Base-by-base conservation (phyloP, 1,140 invertebrate genomes). In the Stratiolaelaps scimitus region DNA sequence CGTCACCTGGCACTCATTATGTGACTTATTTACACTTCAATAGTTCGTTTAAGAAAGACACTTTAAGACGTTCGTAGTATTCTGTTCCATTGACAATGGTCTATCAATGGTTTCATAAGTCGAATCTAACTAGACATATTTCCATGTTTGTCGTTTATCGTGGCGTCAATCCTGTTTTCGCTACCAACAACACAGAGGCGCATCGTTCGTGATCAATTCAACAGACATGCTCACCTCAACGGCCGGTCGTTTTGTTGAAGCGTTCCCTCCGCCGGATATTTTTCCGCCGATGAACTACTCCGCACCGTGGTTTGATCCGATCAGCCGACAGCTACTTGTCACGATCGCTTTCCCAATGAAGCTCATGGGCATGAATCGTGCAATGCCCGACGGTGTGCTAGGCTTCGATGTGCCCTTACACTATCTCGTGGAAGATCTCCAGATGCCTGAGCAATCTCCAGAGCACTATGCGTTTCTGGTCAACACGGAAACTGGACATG, bases 201-300 rank as follows among this genome's bases (percentile, higher is more conserved):
- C 34, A 40, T 40, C 34, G 10, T 60, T 29, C 23, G 53, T 60
- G 4, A 23, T 60, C 13, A 60, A 60, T 60, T 60, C 53, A 26
- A 60, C 53, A 15, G 53, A 60, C 23, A 60, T 20, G 15, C 20
- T 60, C 26, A 60, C 34, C 13, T 17, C 53, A 13, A 60, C 53
- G 23, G 53, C 20, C 1, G 53, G 53, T 10, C 53, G 34, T 26
- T 60, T 60, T 34, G 53, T 60, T 13, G 53, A 60, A 26, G 53
- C 53, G n/a, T 60, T 60, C 10, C 20, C 34, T 26, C 53, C 53
- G 23, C 26, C 26, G 4, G 53, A 60, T 17, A 34, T 60, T 60
- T 60, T 60, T 10, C 53, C 53, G 26, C 53, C 53, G 4, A 17
- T 60, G 53, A 60, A 60, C 10, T 60, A 60, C 53, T 60, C 53